Conservation (phyloP, 2,797 vertebrate genomes). For the Echeneis naucrates region DNA sequence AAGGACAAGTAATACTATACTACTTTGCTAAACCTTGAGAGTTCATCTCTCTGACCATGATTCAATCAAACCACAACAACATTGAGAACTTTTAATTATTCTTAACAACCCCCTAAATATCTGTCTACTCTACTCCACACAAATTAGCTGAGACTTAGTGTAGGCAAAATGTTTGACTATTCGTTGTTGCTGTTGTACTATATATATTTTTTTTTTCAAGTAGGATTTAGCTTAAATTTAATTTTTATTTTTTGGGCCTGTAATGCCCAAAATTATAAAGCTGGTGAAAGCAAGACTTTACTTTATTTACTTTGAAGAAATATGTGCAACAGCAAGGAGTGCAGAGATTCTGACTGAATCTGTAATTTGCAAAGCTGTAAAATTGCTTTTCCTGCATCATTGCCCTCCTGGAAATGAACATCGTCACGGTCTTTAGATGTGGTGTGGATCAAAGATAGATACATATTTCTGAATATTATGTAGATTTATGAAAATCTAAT, state of each 20-base stretch:
- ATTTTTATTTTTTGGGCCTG: constrained; percentile 7
- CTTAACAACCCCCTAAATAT: neutral
- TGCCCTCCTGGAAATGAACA: constrained; percentile 70
- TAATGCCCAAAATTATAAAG: constrained; percentile 19
- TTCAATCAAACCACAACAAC: neutral
- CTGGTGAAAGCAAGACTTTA: constrained; percentile 16
- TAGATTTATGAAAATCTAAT: constrained; percentile 80
- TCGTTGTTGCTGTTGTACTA: neutral
- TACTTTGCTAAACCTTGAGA: neutral
- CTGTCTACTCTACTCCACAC: too few relatives aligned
- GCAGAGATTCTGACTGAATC: constrained; percentile 50
- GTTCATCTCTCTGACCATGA: neutral
- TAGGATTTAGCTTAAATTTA: constrained; percentile 3
- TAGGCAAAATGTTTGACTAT: neutral
- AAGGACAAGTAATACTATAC: neutral
- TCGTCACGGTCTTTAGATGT: constrained; percentile 65
- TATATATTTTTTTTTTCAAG: neutral
- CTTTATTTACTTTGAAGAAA: constrained; percentile 52
- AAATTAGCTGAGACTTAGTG: too few relatives aligned
- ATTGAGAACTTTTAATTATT: neutral
- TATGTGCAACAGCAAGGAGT: constrained; percentile 30
- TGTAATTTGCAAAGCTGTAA: constrained; percentile 60
- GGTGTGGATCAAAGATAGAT: constrained; percentile 64
- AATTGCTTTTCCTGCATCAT: constrained; percentile 64
- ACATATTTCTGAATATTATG: constrained; percentile 68